Evolutionary conservation across 1,140 invertebrate genomes (phyloP), one percentile per base, ranked within the genome.

Genomic region (Amphibalanus amphitrite): DNA sequence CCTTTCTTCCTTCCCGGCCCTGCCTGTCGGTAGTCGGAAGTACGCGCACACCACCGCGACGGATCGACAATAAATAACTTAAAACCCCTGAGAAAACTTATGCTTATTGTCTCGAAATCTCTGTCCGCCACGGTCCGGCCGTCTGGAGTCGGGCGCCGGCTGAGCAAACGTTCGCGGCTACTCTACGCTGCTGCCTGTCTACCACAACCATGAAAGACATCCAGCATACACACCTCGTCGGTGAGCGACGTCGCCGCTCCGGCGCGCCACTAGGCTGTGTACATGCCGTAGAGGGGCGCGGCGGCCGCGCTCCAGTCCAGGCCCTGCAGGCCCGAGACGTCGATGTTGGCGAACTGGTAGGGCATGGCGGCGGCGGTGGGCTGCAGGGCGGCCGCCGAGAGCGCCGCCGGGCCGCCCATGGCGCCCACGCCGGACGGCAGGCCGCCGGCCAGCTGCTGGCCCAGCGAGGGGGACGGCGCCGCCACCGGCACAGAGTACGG

Each of bases 291-390:
- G 6, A 65, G 20, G 4, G 64, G 64, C 20, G 64, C 64, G n/a
- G 65, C n/a, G n/a, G 3, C 47, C 47, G 88, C 88, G 75, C 88
- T 86, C 91, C 91, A 92, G 81, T 92, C 91, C 74, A 92, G 90
- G n/a, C n/a, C n/a, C n/a, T n/a, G n/a, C n/a, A n/a, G n/a, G n/a
- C n/a, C n/a, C n/a, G n/a, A n/a, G n/a, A 92, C 92, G 80, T 92
- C 90, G 69, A 92, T 89, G 79, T 91, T 91, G 77, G 90, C 88
- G 69, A 92, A 84, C 76, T 90, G 88, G 76, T 87, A 87, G 65
- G 76, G 73, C 26, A 75, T 70, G 28, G 74, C 74, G 64, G 75
- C 72, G 25, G 74, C 86, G 67, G 87, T 85, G 33, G 84, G 74
- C 40, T 29, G 75, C 67, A 47, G 75, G 71, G 67, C 33, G 4